Percentiles rank a stretch among this genome's conserved stretches.
Conservation (phyloP, 2,888 invertebrate genomes). For the Dastarcus helophoroides region DNA sequence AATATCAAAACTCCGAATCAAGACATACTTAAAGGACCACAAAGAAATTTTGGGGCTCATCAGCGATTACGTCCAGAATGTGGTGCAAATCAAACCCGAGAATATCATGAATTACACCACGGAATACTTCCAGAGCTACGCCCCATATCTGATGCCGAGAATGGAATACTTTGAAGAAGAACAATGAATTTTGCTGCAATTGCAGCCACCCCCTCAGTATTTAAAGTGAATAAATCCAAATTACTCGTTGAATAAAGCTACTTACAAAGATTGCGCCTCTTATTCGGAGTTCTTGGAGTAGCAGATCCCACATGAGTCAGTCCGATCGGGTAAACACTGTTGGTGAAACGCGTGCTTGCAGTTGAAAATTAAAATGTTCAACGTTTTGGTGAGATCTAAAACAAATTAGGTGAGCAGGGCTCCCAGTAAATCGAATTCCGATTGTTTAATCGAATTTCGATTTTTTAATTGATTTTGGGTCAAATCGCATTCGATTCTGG, state of each 20-base stretch:
- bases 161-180: constrained; percentile 39
- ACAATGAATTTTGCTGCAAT: too few species aligned
- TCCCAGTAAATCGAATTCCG: constrained; percentile 5
- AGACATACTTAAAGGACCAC: constrained; percentile 46
- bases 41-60: constrained; percentile 45
- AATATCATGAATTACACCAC: constrained; percentile 46
- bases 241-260: too few species aligned
- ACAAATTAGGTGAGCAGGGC: too few species aligned
- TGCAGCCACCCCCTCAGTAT: too few species aligned
- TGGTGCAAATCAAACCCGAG: constrained; percentile 46
- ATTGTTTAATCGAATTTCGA: too few species aligned
- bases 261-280: too few species aligned
- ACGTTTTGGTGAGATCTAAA: constrained; percentile 55
- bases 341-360: constrained; percentile 86
- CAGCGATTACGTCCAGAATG: constrained; percentile 48
- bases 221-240: too few species aligned
- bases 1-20: constrained; percentile 39
- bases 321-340: constrained; percentile 57
- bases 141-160: constrained; percentile 40
- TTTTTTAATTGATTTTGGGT: too few species aligned
- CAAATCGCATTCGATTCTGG: too few species aligned
- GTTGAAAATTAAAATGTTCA: constrained; percentile 69
- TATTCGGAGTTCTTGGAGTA: constrained; percentile 27
- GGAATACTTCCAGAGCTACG: constrained; percentile 43
- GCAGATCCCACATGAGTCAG: constrained; percentile 32